Evolutionary conservation across 2,797 vertebrate genomes (phyloP).

Genomic region (Apogon hyalosoma): DNA sequence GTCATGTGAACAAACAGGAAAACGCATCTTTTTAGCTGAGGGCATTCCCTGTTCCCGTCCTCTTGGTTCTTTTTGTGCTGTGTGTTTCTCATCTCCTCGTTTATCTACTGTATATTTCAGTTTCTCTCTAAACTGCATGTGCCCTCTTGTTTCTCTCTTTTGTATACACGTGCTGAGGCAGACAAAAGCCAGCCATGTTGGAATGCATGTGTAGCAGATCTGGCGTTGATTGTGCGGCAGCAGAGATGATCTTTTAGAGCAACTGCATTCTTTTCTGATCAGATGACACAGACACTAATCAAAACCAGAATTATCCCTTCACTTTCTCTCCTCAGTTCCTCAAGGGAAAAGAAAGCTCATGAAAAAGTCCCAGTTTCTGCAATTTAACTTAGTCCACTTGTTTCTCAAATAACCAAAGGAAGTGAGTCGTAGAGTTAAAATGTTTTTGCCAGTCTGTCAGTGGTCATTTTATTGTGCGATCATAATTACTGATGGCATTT

Average conservation of each 20-base stretch:
- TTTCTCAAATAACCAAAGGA: slow-evolving; percentile 28
- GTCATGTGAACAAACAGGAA: neutral
- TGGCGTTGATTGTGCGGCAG: slow-evolving; percentile 62
- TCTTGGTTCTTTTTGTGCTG: neutral
- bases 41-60: neutral
- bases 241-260: slow-evolving; percentile 61
- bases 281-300: slow-evolving; percentile 73
- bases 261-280: slow-evolving; percentile 73
- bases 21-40: neutral
- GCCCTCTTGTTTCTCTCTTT: slow-evolving; percentile 22
- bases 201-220: slow-evolving; percentile 72
- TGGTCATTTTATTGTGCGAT: neutral
- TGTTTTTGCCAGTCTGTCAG: neutral
- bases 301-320: slow-evolving; percentile 64
- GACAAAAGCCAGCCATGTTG: slow-evolving; percentile 55
- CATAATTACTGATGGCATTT: neutral
- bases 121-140: neutral
- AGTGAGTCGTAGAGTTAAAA: slow-evolving; percentile 11
- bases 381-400: slow-evolving; percentile 8
- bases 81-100: neutral
- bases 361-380: slow-evolving; percentile 30
- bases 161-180: slow-evolving; percentile 42
- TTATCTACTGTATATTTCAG: neutral
- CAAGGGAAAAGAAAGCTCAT: neutral
- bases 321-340: slow-evolving; percentile 8